A percentile compares a stretch with the other conserved stretches of the same genome.
These are phyloP conservation scores for Noctua fimbriata DNA, from an alignment of 2,888 invertebrate genomes.

Conservation along the genomic window DNA sequence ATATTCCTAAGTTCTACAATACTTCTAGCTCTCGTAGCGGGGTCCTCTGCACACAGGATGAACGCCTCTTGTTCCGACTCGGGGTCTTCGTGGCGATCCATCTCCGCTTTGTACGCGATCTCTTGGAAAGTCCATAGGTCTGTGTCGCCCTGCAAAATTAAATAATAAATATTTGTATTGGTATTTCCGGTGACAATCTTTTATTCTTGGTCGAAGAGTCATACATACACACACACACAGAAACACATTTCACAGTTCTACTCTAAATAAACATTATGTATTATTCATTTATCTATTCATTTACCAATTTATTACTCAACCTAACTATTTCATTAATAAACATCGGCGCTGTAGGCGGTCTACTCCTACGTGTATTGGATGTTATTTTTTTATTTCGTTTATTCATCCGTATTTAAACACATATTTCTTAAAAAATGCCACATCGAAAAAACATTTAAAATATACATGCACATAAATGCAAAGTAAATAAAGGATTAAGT, in stretches of 20 bases:
- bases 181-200: not conserved
- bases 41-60: constrained; percentile 80
- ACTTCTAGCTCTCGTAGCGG: constrained; percentile 70
- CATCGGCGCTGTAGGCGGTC: not conserved
- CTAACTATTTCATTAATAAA: not conserved
- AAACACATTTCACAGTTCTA: not conserved
- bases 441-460: too few relatives aligned
- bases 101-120: constrained; percentile 83
- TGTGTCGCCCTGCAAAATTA: constrained; percentile 64
- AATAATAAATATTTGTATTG: not conserved
- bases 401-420: too few relatives aligned
- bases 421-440: too few relatives aligned
- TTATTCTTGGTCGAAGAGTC: not conserved
- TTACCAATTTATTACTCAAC: too few relatives aligned
- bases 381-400: too few relatives aligned
- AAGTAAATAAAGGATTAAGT: not conserved
- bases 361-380: too few relatives aligned
- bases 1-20: constrained; percentile 80
- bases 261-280: not conserved
- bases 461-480: too few relatives aligned
- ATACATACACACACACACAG: not conserved
- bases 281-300: too few relatives aligned
- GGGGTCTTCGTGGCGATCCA: constrained; percentile 82
- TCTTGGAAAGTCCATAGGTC: constrained; percentile 81
- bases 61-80: constrained; percentile 82